phyloP scores from a whole-genome alignment of 2,113 vertebrate species.

The Poeciliopsis occidentalis region DNA sequence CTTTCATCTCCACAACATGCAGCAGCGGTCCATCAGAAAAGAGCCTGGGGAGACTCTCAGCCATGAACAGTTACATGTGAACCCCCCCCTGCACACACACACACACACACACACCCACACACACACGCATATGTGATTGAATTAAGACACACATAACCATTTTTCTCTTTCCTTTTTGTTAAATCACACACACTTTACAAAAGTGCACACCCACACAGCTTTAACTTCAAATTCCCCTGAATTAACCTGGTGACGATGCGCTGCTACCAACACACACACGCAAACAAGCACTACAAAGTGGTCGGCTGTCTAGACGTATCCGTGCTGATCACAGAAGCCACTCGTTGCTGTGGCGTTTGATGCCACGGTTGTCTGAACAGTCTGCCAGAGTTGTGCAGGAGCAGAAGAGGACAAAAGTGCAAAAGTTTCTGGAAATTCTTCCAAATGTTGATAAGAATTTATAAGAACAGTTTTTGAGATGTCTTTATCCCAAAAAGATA shows the following conservation, averaged over 20 bases:
- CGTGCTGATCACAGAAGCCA: constrained; percentile 46
- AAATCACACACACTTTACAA: constrained; percentile 1
- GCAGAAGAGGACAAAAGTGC: constrained; percentile 3
- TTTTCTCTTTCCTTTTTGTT: background rate
- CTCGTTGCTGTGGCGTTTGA: constrained; percentile 54
- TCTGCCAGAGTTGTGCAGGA: constrained; percentile 20
- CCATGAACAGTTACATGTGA: constrained; percentile 38
- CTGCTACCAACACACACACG: background rate
- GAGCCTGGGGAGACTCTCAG: constrained; percentile 57
- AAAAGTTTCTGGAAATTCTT: background rate
- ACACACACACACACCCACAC: constrained; percentile 9
- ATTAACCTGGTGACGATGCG: background rate
- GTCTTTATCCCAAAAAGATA: background rate
- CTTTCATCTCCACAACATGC: constrained; percentile 74
- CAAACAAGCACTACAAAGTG: constrained; percentile 43
- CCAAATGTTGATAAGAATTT: background rate
- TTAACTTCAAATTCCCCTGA: constrained; percentile 15
- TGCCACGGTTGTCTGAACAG: constrained; percentile 23
- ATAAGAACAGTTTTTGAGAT: background rate
- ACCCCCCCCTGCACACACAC: background rate
- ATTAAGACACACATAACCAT: constrained; percentile 14
- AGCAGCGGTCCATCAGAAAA: constrained; percentile 66
- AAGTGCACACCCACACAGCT: constrained; percentile 1
- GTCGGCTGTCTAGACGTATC: constrained; percentile 43
- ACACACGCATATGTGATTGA: background rate